Evolutionary conservation across 2,888 invertebrate species (phyloP).

Genomic region (Drosophila cyrtoloma): DNA sequence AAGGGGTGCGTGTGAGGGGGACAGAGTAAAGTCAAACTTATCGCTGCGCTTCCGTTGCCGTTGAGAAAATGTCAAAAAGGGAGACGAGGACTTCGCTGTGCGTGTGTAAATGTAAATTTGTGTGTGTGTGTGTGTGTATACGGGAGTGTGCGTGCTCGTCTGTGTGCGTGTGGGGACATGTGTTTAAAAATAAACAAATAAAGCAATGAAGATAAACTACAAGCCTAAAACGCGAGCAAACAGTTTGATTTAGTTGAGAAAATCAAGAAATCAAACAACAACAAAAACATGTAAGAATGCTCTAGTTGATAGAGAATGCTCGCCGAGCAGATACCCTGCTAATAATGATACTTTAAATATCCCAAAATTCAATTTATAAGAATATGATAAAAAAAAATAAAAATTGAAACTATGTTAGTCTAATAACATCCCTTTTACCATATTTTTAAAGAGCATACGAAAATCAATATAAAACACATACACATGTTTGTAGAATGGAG

Average conservation of each 20-base stretch:
- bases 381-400: not conserved
- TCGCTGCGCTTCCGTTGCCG: slow-evolving; percentile 70
- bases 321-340: not conserved
- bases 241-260: slow-evolving; percentile 41
- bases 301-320: not conserved
- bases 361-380: not conserved
- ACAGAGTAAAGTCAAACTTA: slow-evolving; percentile 39
- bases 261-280: slow-evolving; percentile 24
- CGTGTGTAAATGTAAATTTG: slow-evolving; percentile 7
- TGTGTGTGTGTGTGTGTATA: too few species aligned
- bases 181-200: slow-evolving; percentile 78
- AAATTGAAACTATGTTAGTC: not conserved
- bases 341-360: not conserved
- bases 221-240: slow-evolving; percentile 41
- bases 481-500: slow-evolving; percentile 58
- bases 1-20: not conserved
- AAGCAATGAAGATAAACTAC: slow-evolving; percentile 58
- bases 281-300: slow-evolving; percentile 22
- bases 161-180: slow-evolving; percentile 44
- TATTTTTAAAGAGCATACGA: slow-evolving; percentile 6
- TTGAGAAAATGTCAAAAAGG: slow-evolving; percentile 51
- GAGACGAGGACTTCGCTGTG: slow-evolving; percentile 34
- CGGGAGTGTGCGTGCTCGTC: not conserved
- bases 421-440: not conserved
- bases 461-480: slow-evolving; percentile 51